phyloP scores from a whole-genome alignment of 2,797 vertebrate genomes.

The Cynodonichthys magdalenae region DNA sequence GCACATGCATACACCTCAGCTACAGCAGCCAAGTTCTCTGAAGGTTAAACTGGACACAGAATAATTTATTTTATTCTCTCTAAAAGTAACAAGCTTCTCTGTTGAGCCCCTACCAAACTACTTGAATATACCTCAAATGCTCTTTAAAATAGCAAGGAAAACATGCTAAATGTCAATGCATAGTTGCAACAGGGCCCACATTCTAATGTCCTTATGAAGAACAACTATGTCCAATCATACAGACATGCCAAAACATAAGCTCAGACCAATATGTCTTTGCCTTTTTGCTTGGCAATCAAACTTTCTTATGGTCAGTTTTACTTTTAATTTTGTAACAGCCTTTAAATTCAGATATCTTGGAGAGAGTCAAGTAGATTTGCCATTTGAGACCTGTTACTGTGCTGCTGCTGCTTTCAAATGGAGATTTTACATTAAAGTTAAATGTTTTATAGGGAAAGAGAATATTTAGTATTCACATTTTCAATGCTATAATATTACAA shows the following conservation, averaged over 20 bases:
- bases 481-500: conserved; percentile 5
- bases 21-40: conserved; percentile 64
- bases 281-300: conserved; percentile 74
- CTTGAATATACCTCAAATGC: conserved; percentile 73
- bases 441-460: conserved; percentile 20
- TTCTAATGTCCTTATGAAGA: conserved; percentile 29
- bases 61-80: conserved; percentile 60
- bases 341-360: conserved; percentile 53
- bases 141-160: conserved; percentile 76
- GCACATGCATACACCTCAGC: conserved; percentile 38
- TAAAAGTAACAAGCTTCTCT: conserved; percentile 72
- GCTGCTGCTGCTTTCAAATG: conserved; percentile 21
- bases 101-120: conserved; percentile 75
- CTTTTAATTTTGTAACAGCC: conserved; percentile 58
- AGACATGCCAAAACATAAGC: conserved; percentile 6
- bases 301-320: conserved; percentile 62
- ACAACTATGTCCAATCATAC: not conserved
- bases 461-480: conserved; percentile 15
- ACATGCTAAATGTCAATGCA: conserved; percentile 71
- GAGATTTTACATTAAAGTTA: conserved; percentile 30
- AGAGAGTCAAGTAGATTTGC: conserved; percentile 28
- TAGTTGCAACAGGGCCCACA: conserved; percentile 67
- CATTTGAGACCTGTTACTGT: conserved; percentile 51
- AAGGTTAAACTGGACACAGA: conserved; percentile 79
- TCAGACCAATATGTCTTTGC: conserved; percentile 54